Conservation (phyloP, 1,140 invertebrate genomes). For the Drosophila kepulauana region DNA sequence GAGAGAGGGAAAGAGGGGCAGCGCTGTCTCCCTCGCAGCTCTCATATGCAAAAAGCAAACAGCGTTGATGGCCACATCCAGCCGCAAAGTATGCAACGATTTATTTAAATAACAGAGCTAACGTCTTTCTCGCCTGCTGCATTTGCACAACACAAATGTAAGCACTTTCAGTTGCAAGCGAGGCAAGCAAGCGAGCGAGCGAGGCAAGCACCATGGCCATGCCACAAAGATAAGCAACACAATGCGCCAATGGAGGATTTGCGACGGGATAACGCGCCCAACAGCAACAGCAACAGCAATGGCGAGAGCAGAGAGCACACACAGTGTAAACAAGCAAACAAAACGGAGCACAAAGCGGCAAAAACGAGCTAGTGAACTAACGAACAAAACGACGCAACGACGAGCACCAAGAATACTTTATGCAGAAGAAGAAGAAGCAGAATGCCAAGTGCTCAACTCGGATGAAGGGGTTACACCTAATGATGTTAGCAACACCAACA, state of each 20-base stretch:
- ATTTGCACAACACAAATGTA: constrained; percentile 71
- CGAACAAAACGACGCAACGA: constrained; percentile 3
- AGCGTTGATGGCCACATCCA: constrained; percentile 36
- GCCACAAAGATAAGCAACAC: constrained; percentile 60
- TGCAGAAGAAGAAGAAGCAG: constrained; percentile 14
- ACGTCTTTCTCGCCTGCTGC: constrained; percentile 63
- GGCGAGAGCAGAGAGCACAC: background rate
- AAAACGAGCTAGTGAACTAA: constrained; percentile 13
- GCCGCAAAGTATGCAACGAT: constrained; percentile 79
- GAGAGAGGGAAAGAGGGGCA: too few relatives aligned
- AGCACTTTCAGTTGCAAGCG: constrained; percentile 54
- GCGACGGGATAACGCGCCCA: constrained; percentile 37
- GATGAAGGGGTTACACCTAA: constrained; percentile 50
- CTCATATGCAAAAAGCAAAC: constrained; percentile 30
- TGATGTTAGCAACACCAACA: constrained; percentile 54
- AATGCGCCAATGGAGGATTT: constrained; percentile 72
- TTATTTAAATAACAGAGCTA: constrained; percentile 78
- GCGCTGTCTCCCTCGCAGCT: background rate
- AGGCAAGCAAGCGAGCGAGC: background rate
- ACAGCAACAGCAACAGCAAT: background rate
- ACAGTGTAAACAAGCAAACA: constrained; percentile 59
- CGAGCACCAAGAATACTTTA: constrained; percentile 1
- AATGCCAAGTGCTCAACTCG: constrained; percentile 40
- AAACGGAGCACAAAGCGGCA: constrained; percentile 32
- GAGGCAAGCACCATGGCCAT: constrained; percentile 2